Conservation (phyloP, 2,797 vertebrate genomes). For the Falco naumanni region DNA sequence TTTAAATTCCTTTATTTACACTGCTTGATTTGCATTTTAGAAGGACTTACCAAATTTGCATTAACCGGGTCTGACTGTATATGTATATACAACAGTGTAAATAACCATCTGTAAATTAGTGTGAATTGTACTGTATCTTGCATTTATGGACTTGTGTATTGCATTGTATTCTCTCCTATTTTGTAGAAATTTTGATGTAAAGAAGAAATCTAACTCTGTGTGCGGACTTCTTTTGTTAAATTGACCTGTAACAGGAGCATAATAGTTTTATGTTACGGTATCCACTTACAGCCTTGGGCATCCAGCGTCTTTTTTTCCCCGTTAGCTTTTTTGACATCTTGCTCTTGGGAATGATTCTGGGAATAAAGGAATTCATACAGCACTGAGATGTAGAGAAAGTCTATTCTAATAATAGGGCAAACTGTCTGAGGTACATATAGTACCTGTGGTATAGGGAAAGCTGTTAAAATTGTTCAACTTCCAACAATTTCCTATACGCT, state of each 20-base stretch:
- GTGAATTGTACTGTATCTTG: constrained; percentile 77
- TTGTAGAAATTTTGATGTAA: constrained; percentile 77
- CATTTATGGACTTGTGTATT: constrained; percentile 75
- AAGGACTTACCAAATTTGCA: constrained; percentile 6
- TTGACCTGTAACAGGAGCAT: constrained; percentile 9
- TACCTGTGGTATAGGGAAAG: constrained; percentile 3
- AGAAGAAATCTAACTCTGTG: constrained; percentile 64
- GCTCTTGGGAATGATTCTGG: constrained; percentile 58
- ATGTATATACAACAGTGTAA: constrained; percentile 82
- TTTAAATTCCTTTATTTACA: neutral
- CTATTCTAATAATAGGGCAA: constrained; percentile 27
- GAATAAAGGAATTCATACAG: constrained; percentile 46
- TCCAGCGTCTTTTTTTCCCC: constrained; percentile 14
- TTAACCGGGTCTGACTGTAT: constrained; percentile 76
- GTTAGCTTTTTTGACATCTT: constrained; percentile 26
- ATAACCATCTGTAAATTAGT: constrained; percentile 82
- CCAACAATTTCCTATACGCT: neutral
- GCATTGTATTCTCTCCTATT: constrained; percentile 74
- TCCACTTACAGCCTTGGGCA: constrained; percentile 65
- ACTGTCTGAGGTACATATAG: neutral
- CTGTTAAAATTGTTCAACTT: neutral
- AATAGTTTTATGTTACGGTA: constrained; percentile 34
- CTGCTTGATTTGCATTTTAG: constrained; percentile 12
- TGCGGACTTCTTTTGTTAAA: constrained; percentile 58
- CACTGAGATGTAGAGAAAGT: neutral